These are phyloP conservation scores for Petrophora chlorosata DNA, from an alignment of 2,888 invertebrate genomes.

Conservation along the genomic window DNA sequence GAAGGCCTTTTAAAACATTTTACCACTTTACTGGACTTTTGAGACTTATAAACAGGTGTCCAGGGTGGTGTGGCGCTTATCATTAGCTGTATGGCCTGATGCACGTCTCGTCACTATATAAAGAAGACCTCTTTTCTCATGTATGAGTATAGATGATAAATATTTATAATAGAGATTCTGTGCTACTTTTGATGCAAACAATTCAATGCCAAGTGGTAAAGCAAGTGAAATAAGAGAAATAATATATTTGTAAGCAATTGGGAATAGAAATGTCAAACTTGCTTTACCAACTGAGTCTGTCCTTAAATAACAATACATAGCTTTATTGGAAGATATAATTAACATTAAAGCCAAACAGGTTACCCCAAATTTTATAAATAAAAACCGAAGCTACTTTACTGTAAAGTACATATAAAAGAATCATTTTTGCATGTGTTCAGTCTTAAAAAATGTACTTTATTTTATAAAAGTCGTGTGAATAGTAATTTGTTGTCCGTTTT, in stretches of 20 bases:
- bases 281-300: background rate
- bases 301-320: background rate
- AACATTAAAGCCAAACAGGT: background rate
- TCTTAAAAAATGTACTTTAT: conserved; percentile 48
- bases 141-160: no score
- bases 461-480: conserved; percentile 53
- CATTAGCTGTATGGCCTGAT: no score
- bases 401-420: conserved; percentile 27
- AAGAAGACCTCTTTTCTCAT: no score
- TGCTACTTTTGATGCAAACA: no score
- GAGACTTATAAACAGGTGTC: no score
- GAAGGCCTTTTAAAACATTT: no score
- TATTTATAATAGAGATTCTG: no score
- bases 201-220: no score
- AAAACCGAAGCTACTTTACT: conserved; percentile 5
- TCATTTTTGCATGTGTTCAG: conserved; percentile 62
- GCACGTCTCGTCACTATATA: no score
- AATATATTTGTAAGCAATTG: background rate
- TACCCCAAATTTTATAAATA: background rate
- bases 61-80: no score
- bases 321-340: background rate
- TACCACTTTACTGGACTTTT: no score
- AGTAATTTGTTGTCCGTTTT: conserved; percentile 63
- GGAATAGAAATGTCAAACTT: background rate
- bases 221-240: background rate